Evolutionary conservation across 2,113 vertebrate species (phyloP), one percentile per base, ranked within the genome.

Genomic region (Heterochromis multidens): DNA sequence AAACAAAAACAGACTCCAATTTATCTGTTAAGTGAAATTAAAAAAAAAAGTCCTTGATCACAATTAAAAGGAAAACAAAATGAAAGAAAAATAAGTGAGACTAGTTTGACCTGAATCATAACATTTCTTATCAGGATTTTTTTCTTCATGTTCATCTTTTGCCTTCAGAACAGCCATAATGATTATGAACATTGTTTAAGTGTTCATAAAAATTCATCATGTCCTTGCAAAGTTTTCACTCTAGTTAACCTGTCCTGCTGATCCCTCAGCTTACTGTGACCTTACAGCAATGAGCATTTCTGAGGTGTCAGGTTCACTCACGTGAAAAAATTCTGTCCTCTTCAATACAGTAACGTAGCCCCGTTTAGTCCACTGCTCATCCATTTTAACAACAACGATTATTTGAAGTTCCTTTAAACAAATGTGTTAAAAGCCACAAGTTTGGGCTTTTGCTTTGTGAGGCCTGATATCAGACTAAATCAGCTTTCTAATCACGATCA

Each of bases 271-370:
- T 86, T 67, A 88, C 56, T 54, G 67, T 43, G 31, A 49, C 21
- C 23, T 72, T 70, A 76, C 74, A 60, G 46, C 85, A 84, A 84
- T 83, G 35, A 85, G 40, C 82, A 74, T 82, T 79, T 67, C 29
- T 37, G n/a, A 76, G 17, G 17, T 63, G 13, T 31, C 61, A 82
- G 8, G 46, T 77, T n/a, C 4, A 31, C 29, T 37, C 11, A 61
- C 33, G 9, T 23, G 61, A 59, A 6, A 40, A 61, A 57, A 40
- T 25, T 31, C 1, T 14, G 3, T 16, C 57, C 16, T 33, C 35
- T 72, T 31, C 31, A 43, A 2, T 49, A 35, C 77, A 29, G 19
- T 79, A 37, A 80, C 27, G 63, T 77, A 59, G 31, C 23, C 72
- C 11, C 14, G 16, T 78, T 33, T 59, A 63, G 25, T 81, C 52